Evolutionary conservation across 2,797 vertebrate species (phyloP).

Genomic region (Halcyon chelicuti): DNA sequence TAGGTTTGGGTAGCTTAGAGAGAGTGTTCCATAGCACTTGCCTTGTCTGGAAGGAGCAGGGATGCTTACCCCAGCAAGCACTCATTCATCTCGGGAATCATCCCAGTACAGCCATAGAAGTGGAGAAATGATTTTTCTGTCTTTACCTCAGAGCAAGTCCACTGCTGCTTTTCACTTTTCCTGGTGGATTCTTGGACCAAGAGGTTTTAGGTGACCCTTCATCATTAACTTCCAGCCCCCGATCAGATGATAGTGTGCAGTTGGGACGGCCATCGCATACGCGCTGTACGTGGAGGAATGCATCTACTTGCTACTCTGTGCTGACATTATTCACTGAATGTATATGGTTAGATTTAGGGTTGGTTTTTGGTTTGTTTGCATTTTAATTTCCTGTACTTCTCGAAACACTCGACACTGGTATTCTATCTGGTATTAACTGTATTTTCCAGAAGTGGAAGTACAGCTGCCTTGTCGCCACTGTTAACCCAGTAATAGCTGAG

Average conservation of each 20-base stretch:
- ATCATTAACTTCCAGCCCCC: background rate
- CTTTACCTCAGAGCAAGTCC: too few species aligned
- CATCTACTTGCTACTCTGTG: background rate
- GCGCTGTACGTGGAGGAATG: background rate
- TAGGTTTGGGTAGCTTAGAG: background rate
- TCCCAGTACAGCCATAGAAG: too few species aligned
- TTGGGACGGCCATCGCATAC: background rate
- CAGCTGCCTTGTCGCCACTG: background rate
- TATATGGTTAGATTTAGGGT: background rate
- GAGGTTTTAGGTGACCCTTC: background rate
- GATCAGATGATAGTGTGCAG: background rate
- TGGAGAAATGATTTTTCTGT: too few species aligned
- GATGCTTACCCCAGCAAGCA: too few species aligned
- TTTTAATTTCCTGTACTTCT: slow-evolving; percentile 21
- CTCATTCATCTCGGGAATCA: too few species aligned
- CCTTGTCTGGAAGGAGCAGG: background rate
- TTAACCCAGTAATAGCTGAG: background rate
- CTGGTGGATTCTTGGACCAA: background rate
- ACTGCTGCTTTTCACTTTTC: background rate
- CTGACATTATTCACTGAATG: background rate
- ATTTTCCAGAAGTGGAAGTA: background rate
- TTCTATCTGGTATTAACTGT: background rate
- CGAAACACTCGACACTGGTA: background rate
- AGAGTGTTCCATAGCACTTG: background rate
- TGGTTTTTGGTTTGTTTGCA: background rate